A percentile compares a stretch with the other conserved stretches of the same genome.
Conservation (phyloP, 2,797 vertebrate genomes). For the Pteropus rufus region DNA sequence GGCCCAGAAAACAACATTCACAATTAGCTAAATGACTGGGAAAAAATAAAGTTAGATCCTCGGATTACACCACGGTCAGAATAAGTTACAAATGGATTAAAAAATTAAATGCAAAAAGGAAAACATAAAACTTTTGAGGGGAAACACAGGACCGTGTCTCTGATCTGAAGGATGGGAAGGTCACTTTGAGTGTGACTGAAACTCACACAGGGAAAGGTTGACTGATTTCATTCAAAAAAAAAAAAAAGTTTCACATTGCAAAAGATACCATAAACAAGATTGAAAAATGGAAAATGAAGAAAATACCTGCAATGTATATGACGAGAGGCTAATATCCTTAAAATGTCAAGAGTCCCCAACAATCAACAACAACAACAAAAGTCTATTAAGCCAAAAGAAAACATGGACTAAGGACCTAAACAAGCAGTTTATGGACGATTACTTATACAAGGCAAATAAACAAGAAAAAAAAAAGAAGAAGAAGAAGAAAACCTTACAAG, state of each 20-base stretch:
- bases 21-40: not conserved
- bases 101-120: not conserved
- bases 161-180: not conserved
- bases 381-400: not conserved
- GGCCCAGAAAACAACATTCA: not conserved
- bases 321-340: not conserved
- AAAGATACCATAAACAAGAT: not conserved
- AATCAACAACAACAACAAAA: slow-evolving; percentile 36
- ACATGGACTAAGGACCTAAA: not conserved
- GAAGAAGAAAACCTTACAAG: not conserved
- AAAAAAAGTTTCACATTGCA: not conserved
- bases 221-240: not conserved
- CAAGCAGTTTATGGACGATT: not conserved
- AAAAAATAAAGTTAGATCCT: not conserved
- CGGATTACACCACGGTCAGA: not conserved
- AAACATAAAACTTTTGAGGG: not conserved
- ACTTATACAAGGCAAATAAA: not conserved
- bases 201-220: not conserved
- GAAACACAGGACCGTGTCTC: not conserved
- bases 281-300: not conserved
- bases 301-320: not conserved
- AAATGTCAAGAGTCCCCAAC: not conserved
- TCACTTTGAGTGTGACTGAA: not conserved
- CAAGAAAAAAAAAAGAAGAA: not conserved
- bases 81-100: not conserved